Evolutionary conservation across 2,113 vertebrate genomes (phyloP).

Genomic region (Caranx melampygus): DNA sequence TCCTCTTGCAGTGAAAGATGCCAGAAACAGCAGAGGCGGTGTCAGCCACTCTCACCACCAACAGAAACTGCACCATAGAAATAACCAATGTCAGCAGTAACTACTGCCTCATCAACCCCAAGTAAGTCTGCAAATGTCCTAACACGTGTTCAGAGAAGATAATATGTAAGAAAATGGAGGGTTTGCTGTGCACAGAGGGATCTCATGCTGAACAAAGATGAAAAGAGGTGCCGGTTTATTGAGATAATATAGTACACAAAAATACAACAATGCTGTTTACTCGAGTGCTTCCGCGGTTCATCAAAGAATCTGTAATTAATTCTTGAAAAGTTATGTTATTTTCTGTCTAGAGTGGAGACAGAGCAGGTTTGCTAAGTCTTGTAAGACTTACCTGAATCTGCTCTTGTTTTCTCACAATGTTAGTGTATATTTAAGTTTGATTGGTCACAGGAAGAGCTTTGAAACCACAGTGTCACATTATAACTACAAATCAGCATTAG

Average conservation of each 20-base stretch:
- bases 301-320: neutral
- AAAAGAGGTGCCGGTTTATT: too few species aligned
- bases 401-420: neutral
- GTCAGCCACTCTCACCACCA: slow-evolving; percentile 80
- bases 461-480: neutral
- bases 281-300: neutral
- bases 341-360: neutral
- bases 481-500: slow-evolving; percentile 11
- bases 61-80: slow-evolving; percentile 82
- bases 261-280: neutral
- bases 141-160: neutral
- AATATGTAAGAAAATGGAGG: neutral
- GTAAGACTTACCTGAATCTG: neutral
- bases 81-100: slow-evolving; percentile 71
- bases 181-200: neutral
- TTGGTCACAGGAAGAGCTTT: neutral
- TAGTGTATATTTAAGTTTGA: neutral
- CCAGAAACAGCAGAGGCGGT: slow-evolving; percentile 77
- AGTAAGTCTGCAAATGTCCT: slow-evolving; percentile 66
- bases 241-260: neutral
- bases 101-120: slow-evolving; percentile 82
- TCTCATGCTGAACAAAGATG: neutral
- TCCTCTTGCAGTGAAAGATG: slow-evolving; percentile 64
- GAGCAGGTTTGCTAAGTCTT: neutral
- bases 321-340: neutral